Conservation (phyloP, 2,113 vertebrate species). For the Tiliqua scincoides region DNA sequence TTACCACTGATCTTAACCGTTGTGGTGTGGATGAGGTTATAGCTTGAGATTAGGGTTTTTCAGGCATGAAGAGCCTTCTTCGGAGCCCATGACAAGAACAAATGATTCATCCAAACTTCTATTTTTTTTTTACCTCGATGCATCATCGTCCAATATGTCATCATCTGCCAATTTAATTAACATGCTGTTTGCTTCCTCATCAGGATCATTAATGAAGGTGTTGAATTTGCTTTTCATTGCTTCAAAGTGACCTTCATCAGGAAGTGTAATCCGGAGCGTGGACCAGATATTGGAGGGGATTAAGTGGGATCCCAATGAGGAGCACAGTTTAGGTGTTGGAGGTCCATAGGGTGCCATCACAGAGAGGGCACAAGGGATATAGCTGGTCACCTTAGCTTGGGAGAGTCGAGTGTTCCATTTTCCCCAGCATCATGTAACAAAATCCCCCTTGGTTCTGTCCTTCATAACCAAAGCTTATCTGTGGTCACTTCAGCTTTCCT, state of each 20-base stretch:
- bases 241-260: conserved; percentile 46
- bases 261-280: background rate
- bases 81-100: background rate
- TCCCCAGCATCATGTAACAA: background rate
- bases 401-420: background rate
- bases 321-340: background rate
- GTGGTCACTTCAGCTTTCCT: background rate
- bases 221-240: conserved; percentile 24
- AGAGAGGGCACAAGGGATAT: no score
- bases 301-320: background rate
- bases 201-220: conserved; percentile 18
- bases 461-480: background rate
- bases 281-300: conserved; percentile 1
- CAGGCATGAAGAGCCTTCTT: background rate
- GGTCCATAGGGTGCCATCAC: background rate
- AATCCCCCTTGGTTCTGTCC: background rate
- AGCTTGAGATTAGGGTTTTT: background rate
- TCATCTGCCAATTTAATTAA: conserved; percentile 31
- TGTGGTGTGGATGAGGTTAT: background rate
- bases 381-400: background rate
- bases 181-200: conserved; percentile 16
- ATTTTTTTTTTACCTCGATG: background rate
- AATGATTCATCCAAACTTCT: background rate
- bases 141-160: conserved; percentile 20
- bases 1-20: no score